A percentile compares a stretch with the other conserved stretches of the same genome.
These are phyloP conservation scores for Tragopan temminckii DNA, from an alignment of 2,797 vertebrate species.

Conservation along the genomic window DNA sequence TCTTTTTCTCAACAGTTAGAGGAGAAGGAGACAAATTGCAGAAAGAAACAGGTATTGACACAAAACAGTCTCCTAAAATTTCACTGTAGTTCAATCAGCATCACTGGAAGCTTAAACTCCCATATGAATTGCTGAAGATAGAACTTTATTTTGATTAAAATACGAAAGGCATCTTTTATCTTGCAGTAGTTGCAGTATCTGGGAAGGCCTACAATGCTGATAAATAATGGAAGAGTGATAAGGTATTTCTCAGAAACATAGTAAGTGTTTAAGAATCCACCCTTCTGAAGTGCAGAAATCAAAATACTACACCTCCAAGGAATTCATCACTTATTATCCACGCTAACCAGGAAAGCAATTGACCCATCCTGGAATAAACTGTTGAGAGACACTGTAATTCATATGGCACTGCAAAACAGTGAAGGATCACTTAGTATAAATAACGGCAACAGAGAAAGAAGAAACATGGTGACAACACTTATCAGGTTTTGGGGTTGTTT, in stretches of 20 bases:
- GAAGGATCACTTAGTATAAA: neutral
- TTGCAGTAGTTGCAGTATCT: neutral
- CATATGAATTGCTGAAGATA: neutral
- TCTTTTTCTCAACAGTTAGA: neutral
- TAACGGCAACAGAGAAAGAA: neutral
- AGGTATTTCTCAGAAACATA: neutral
- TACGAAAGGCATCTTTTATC: neutral
- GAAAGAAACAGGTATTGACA: neutral
- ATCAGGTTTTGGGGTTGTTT: fast-evolving
- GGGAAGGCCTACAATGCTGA: neutral
- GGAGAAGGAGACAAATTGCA: neutral
- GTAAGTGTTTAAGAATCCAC: neutral
- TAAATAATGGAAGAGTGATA: neutral
- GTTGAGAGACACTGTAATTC: fast-evolving
- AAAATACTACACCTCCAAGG: neutral
- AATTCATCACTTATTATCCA: neutral
- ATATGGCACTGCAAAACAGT: fast-evolving
- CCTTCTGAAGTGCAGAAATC: neutral
- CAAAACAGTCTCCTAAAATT: neutral
- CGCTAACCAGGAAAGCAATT: neutral
- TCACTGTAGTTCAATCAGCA: neutral
- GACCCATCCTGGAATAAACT: neutral
- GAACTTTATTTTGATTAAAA: neutral
- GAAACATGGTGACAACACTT: neutral
- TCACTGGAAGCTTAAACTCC: neutral